Evolutionary conservation across 2,113 vertebrate genomes (phyloP).

Genomic region (Channa maculata): DNA sequence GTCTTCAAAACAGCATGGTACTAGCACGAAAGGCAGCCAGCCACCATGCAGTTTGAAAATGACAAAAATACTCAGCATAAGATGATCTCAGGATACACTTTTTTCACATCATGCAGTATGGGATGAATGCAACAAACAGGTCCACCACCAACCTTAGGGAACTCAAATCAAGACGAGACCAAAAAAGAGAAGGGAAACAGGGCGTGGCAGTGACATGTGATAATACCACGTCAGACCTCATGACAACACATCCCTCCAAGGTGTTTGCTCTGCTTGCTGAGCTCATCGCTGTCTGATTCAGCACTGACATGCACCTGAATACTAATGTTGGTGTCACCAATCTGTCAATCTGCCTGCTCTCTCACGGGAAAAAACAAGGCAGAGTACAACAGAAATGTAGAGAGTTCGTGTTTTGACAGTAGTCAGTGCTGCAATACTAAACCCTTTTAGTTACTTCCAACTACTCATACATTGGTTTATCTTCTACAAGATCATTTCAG

Average conservation of each 20-base stretch:
- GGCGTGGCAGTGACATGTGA: slow-evolving; percentile 55
- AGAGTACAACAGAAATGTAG: slow-evolving; percentile 33
- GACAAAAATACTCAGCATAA: slow-evolving; percentile 64
- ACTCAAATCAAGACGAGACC: slow-evolving; percentile 52
- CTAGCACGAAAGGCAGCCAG: slow-evolving; percentile 51
- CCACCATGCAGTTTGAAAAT: slow-evolving; percentile 73
- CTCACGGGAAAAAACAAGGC: slow-evolving; percentile 52
- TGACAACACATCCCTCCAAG: slow-evolving; percentile 72
- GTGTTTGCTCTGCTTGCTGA: slow-evolving; percentile 66
- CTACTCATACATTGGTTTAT: slow-evolving; percentile 13
- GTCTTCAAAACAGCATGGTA: slow-evolving; percentile 60
- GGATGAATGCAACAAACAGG: slow-evolving; percentile 86
- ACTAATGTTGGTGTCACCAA: slow-evolving; percentile 75
- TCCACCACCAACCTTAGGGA: slow-evolving; percentile 75
- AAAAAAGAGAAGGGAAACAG: slow-evolving; percentile 35
- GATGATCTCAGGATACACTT: slow-evolving; percentile 63
- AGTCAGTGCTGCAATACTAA: slow-evolving; percentile 44
- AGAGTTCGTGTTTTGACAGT: slow-evolving; percentile 50
- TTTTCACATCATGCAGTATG: slow-evolving; percentile 83
- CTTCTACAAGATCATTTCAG: slow-evolving; percentile 36
- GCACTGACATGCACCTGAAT: slow-evolving; percentile 67
- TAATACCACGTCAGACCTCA: slow-evolving; percentile 62
- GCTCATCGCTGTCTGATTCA: slow-evolving; percentile 70
- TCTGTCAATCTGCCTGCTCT: slow-evolving; percentile 72
- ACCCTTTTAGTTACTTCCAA: slow-evolving; percentile 36